A percentile compares a stretch with the other conserved stretches of the same genome.
phyloP scores from a whole-genome alignment of 35 echinoderm and acorn worm species.

The Lytechinus pictus region DNA sequence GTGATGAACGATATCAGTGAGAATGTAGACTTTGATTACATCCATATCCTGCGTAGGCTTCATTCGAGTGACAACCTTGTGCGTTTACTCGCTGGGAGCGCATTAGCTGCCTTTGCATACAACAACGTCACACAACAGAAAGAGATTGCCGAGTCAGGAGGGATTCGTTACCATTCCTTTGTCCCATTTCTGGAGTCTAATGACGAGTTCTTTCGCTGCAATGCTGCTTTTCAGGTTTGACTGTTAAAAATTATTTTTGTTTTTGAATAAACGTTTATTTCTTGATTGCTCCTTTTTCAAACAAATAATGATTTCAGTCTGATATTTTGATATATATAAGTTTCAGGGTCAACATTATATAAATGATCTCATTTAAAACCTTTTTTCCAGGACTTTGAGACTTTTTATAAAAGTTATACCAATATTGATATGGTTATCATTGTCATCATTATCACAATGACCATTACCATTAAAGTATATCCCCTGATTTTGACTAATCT shows the following conservation, averaged over 20 bases:
- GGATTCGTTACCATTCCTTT: constrained; percentile 94
- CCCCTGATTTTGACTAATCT: no score
- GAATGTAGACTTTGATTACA: constrained; percentile 92
- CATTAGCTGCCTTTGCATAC: constrained; percentile 90
- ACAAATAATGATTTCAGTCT: no score
- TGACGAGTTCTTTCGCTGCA: constrained; percentile 94
- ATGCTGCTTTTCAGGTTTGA: constrained; percentile 93
- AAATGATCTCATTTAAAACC: no score
- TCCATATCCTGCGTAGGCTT: constrained; percentile 84
- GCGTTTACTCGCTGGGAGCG: constrained; percentile 75
- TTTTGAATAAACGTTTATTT: no score
- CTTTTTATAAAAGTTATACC: no score
- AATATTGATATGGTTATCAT: no score
- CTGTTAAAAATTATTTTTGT: not conserved
- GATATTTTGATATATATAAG: no score
- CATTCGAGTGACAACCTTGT: constrained; percentile 88
- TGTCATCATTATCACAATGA: no score
- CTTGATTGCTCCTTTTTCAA: no score
- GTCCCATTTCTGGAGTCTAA: constrained; percentile 89
- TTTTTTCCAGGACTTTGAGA: no score
- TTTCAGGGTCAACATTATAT: no score
- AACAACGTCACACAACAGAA: constrained; percentile 88
- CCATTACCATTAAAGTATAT: no score
- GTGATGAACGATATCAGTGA: constrained; percentile 88
- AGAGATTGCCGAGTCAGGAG: constrained; percentile 96